Percentiles rank a stretch among this genome's conserved stretches.
These are phyloP conservation scores for Philantomba maxwellii DNA, from an alignment of 2,113 vertebrate species.

Conservation along the genomic window DNA sequence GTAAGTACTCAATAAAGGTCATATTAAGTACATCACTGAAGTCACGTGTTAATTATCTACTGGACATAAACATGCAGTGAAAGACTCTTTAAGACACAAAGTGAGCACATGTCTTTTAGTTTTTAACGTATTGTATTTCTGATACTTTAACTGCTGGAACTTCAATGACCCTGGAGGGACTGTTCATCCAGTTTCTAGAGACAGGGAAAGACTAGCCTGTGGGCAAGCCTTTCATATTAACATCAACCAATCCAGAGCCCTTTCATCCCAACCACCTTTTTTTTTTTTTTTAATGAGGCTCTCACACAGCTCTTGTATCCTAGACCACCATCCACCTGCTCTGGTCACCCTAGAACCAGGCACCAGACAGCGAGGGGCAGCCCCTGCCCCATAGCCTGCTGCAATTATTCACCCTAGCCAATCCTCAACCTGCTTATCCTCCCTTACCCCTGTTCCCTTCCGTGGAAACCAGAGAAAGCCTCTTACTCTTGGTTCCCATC, in stretches of 20 bases:
- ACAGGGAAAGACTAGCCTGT: neutral
- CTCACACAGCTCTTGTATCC: neutral
- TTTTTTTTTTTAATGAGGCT: no score
- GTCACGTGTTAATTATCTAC: neutral
- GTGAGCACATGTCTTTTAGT: neutral
- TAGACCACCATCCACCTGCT: neutral
- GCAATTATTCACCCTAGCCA: neutral
- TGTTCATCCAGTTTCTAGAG: neutral
- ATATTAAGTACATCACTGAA: neutral
- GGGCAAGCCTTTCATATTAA: neutral
- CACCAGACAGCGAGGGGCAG: neutral
- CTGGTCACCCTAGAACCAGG: neutral
- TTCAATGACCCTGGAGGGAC: neutral
- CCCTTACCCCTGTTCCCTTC: neutral
- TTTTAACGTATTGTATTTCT: neutral
- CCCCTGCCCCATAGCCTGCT: neutral
- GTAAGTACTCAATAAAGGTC: neutral
- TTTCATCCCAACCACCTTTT: no score
- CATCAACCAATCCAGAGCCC: neutral
- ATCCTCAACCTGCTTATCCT: neutral
- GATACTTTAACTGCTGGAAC: neutral
- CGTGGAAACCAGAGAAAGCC: neutral
- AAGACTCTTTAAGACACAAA: neutral
- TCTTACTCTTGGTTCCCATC: neutral
- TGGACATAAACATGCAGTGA: neutral